Percentiles rank a stretch among this genome's conserved stretches.
Conservation (phyloP, 2,888 invertebrate species). For the Tipula helvola region DNA sequence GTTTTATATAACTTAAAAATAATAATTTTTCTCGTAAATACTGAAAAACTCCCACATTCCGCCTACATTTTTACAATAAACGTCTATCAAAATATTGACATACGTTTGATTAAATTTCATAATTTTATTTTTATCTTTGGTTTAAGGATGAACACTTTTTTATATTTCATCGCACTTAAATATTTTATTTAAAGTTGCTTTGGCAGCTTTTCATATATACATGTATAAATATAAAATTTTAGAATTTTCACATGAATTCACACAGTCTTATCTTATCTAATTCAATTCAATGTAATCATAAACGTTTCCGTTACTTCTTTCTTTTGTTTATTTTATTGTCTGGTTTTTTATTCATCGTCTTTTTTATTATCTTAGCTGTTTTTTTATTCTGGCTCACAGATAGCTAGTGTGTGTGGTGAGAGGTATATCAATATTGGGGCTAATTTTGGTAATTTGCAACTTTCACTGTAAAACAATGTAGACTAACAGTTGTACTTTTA, state of each 20-base stretch:
- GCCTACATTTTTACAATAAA: neutral
- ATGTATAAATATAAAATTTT: neutral
- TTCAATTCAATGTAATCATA: neutral
- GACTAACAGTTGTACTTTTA: no score
- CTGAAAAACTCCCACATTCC: no score
- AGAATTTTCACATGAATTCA: neutral
- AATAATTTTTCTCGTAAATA: no score
- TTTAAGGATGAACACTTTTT: neutral
- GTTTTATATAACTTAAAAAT: no score
- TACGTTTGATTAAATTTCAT: neutral
- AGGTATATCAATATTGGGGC: neutral
- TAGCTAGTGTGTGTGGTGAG: neutral
- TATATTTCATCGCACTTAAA: neutral
- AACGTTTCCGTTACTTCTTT: neutral
- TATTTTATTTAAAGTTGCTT: neutral
- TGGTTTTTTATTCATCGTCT: neutral
- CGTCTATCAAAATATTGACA: neutral
- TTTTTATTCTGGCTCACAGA: neutral
- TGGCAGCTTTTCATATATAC: neutral
- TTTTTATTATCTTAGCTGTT: neutral
- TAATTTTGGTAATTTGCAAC: neutral
- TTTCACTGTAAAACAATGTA: neutral
- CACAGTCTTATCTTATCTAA: neutral
- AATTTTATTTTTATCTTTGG: neutral
- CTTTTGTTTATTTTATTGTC: neutral